Base-by-base conservation (phyloP, 2,113 vertebrate genomes). In the Thalassarche chlororhynchos region DNA sequence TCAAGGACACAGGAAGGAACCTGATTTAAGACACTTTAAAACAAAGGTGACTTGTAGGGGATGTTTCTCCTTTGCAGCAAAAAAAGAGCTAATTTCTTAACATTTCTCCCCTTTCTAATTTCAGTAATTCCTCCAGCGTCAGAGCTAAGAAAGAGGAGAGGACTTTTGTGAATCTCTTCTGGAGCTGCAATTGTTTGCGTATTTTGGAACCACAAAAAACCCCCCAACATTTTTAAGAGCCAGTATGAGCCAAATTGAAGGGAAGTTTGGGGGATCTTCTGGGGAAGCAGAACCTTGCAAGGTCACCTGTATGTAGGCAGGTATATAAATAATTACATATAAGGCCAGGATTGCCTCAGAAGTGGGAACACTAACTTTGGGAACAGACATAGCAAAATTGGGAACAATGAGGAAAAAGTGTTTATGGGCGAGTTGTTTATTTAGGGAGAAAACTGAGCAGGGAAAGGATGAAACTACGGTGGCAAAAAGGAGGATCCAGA, bases 391-490 rank as follows among this genome's bases (percentile, higher is more conserved):
- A 49, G 38, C 4, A 44, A 78, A 54, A 25, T 1, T 44, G 6
- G 58, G 7, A 87, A n/a, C 16, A 51, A 42, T 2, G 10, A 38
- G 7, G 31, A 36, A 28, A 65, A 61, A 38, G 5, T 19, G 4
- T 34, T 85, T 40, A 14, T 28, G 44, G 8, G 26, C 0, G 0
- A 80, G 20, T 36, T 51, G 8, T 55, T 77, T 55, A 31, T 31
- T 19, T 36, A 11, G 20, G 0, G 3, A 14, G 66, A 47, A 46
- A 40, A 29, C 5, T 4, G 12, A 19, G 15, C 26, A 61, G 26
- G 46, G 26, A 65, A 65, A 65, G 46, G 28, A n/a, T 70, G 16
- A 31, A 82, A 70, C 7, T 28, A 4, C 0, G 0, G 4, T 9
- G 19, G 31, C 7, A 72, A 82, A 70, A 90, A 44, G 55, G 62